These are phyloP conservation scores for Hoplodrina ambigua DNA, from an alignment of 2,888 invertebrate species.

Conservation along the genomic window DNA sequence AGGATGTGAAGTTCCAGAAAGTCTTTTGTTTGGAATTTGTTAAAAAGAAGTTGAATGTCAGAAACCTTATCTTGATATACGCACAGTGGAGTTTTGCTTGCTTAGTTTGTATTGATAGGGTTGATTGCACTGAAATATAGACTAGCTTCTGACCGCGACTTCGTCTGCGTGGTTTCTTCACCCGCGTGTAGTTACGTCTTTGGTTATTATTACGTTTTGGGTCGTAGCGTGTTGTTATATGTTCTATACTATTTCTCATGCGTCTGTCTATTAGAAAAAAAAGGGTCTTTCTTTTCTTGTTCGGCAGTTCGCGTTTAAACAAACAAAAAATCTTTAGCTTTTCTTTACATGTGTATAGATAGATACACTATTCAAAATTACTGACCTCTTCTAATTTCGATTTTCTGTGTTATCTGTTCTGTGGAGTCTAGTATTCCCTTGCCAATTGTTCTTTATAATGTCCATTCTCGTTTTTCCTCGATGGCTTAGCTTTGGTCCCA, in stretches of 20 bases:
- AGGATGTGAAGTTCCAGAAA: constrained; percentile 11
- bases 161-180: no score
- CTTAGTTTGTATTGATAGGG: not conserved
- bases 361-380: no score
- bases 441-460: constrained; percentile 38
- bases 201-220: no score
- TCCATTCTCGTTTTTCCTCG: constrained; percentile 19
- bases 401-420: constrained; percentile 17
- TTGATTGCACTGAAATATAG: not conserved
- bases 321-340: no score
- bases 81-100: not conserved
- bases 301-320: no score
- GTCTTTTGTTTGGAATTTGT: not conserved
- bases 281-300: no score
- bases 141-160: not conserved
- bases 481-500: constrained; percentile 21
- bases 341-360: no score
- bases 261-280: no score
- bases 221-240: no score
- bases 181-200: no score
- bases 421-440: constrained; percentile 25
- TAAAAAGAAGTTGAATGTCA: not conserved
- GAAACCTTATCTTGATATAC: not conserved
- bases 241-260: no score
- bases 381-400: not conserved